Evolutionary conservation across 2,888 invertebrate genomes (phyloP), one percentile per base, ranked within the genome.

Genomic region (Lasioglossum marginatum): DNA sequence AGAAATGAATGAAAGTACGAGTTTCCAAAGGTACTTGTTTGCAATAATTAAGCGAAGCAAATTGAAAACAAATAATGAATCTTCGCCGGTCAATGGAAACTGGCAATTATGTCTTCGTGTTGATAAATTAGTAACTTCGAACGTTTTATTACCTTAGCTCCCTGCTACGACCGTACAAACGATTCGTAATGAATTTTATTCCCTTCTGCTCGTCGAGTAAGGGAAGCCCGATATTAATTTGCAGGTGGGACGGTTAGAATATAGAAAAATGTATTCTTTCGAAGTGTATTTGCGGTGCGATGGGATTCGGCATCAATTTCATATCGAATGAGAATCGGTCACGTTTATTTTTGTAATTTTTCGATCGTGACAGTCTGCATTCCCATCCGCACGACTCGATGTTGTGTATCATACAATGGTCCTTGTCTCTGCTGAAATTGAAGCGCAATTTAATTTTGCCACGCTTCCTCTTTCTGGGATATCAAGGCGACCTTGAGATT

Each of bases 121-220:
- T 52, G 63, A 79, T 70, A 45, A 48, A 74, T 76, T 57, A 70
- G 76, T 70, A 70, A 81, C n/a, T 76, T n/a, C 57, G 43, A 76
- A 57, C 57, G 70, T n/a, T n/a, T 68, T 81, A 45, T 81, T 81
- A 81, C 43, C 31, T 52, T 43, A 43, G 27, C 8, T 31, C 43
- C 12, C 27, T n/a, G 14, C 4, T 77, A 43, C 37, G 14, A 37
- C 31, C 43, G 45, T 34, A 34, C 70, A 31, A 57, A 70, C 57
- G 43, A 75, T 60, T 81, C 52, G 19, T 34, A 34, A 76, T 57
- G 76, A 70, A 70, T 45, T 57, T 34, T 37, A 76, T 60, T 45
- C 77, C 5, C 16, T 19, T n/a, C 60, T 19, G 75, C 12, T n/a
- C 16, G n/a, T 5, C 34, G 12, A 1, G 23, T 19, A 40, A 40